These are phyloP conservation scores for Molossus molossus DNA, from an alignment of 2,797 vertebrate genomes.

Conservation along the genomic window DNA sequence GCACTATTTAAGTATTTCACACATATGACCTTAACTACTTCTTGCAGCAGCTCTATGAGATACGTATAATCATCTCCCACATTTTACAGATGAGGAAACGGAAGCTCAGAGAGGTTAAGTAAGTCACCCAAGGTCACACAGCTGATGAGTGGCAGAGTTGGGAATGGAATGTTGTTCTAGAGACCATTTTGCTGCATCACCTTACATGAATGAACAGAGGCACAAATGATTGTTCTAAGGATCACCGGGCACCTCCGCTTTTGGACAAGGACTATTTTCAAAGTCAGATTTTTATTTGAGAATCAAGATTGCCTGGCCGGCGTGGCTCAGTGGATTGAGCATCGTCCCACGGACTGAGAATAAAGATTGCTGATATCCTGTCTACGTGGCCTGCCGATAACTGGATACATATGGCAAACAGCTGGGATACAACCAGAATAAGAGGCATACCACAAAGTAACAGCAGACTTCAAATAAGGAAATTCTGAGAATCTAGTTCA, in stretches of 20 bases:
- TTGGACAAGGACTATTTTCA: neutral
- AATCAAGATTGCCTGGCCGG: neutral
- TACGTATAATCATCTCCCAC: neutral
- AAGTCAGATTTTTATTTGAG: slow-evolving; percentile 30
- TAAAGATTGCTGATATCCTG: neutral
- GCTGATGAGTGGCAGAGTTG: neutral
- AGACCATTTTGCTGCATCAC: neutral
- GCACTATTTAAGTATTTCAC: neutral
- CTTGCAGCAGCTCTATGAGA: neutral
- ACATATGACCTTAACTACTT: neutral
- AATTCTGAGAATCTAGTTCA: neutral
- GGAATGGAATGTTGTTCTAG: neutral
- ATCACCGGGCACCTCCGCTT: neutral
- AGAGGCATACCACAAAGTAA: neutral
- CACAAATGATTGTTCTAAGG: neutral
- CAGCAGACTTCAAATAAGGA: neutral
- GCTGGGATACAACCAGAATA: neutral
- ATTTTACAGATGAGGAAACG: slow-evolving; percentile 1
- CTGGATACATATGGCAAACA: neutral
- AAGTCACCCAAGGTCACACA: neutral
- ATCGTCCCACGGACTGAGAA: neutral
- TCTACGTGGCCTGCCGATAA: neutral
- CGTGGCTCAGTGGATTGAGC: too few relatives aligned
- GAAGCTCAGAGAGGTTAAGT: neutral
- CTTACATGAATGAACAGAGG: neutral